Evolutionary conservation across 2,888 invertebrate species (phyloP), one percentile per base, ranked within the genome.

Genomic region (Balanococcus diminutus): DNA sequence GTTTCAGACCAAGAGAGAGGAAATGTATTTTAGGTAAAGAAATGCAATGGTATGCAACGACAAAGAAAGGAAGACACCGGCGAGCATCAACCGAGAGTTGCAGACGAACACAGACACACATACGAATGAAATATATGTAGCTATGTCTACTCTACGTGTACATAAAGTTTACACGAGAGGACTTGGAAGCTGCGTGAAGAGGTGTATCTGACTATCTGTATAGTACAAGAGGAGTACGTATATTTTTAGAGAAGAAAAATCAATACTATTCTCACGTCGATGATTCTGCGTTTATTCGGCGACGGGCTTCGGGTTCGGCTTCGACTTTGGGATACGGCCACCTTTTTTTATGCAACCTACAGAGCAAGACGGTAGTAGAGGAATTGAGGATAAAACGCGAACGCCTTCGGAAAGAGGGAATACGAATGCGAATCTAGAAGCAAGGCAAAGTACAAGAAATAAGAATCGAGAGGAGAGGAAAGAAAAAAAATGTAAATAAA

Each of bases 171-270:
- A 46, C 5, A 22, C n/a, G 56, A 56, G 56, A 56, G 56, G 56
- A 56, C 8, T 56, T 56, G 19, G 22, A 22, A 56, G 56, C 56
- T 56, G 56, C 56, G 56, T 56, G 22, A 56, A 56, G 56, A 56
- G 56, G 11, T 56, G 56, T 56, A 56, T 56, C 56, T 56, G 22
- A 9, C 9, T n/a, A n/a, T n/a, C n/a, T 42, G 42, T 42, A 42
- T 19, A 22, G 8, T 56, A 56, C 22, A 36, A 36, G 56, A 67
- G 67, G 36, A n/a, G 72, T 31, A 19, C n/a, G 75, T 79, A 79
- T 79, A 79, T 79, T 79, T 79, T 79, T 79, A 79, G 75, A 79
- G 75, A 19, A 19, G 75, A 79, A 79, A n/a, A 79, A 79, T 79
- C 75, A 79, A 79, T 79, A 79, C 14, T 31, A 79, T 36, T 79